A percentile compares a stretch with the other conserved stretches of the same genome.
phyloP scores from a whole-genome alignment of 2,797 vertebrate species.

The Mycteria americana region DNA sequence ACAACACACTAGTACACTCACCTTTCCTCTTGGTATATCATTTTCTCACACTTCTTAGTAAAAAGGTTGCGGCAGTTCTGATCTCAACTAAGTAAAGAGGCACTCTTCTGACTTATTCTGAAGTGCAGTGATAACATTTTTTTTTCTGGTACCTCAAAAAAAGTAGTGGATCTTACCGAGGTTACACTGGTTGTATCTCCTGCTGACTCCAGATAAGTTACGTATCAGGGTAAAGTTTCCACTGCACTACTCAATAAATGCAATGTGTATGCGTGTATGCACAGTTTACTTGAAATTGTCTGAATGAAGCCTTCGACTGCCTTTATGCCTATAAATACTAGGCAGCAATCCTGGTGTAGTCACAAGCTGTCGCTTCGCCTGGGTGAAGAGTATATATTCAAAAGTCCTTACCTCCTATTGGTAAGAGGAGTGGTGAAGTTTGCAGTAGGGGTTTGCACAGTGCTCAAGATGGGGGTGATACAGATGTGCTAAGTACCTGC shows the following conservation, averaged over 20 bases:
- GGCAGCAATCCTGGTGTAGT: not conserved
- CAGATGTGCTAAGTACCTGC: not conserved
- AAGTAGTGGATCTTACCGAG: not conserved
- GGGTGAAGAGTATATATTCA: not conserved
- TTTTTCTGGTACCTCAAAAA: not conserved
- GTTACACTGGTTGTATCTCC: not conserved
- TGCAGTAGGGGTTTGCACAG: not conserved
- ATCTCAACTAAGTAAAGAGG: not conserved
- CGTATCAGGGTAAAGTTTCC: not conserved
- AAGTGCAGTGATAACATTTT: not conserved
- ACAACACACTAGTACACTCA: not conserved
- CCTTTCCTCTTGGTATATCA: not conserved
- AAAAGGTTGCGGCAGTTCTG: not conserved
- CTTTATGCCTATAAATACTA: not conserved
- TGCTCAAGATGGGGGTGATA: not conserved
- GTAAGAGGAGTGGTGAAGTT: not conserved
- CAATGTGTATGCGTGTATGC: not conserved
- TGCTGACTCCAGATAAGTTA: not conserved
- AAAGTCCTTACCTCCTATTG: not conserved
- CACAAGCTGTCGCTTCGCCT: not conserved
- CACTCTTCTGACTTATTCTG: not conserved
- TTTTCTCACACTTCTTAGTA: not conserved
- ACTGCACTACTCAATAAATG: not conserved
- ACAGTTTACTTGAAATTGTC: not conserved
- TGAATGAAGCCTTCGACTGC: not conserved